Conservation (phyloP, 2,888 invertebrate species). For the Hemaris fuciformis region DNA sequence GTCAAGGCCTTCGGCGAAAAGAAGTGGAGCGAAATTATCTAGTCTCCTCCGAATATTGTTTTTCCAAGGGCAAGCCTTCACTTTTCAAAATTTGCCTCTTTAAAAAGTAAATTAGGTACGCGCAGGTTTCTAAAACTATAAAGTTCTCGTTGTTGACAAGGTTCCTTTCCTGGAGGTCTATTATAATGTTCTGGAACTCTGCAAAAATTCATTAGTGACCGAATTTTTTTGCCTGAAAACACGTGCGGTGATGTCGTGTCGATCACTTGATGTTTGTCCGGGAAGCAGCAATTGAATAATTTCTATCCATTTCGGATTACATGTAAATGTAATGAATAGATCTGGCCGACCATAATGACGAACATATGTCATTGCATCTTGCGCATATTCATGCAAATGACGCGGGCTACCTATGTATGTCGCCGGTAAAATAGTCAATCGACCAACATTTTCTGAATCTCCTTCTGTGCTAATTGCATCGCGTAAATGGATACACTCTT, state of each 20-base stretch:
- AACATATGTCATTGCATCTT: constrained; percentile 24
- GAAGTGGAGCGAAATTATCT: no score
- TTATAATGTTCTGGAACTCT: no score
- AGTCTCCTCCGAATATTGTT: no score
- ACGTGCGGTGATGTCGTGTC: constrained; percentile 24
- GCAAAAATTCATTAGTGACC: no score
- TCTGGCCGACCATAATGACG: constrained; percentile 16
- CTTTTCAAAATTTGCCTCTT: no score
- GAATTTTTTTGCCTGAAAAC: constrained; percentile 27
- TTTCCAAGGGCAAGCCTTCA: no score
- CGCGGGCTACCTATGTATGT: constrained; percentile 27
- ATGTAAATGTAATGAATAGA: constrained; percentile 16
- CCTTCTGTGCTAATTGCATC: constrained; percentile 29
- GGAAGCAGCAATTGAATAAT: constrained; percentile 9
- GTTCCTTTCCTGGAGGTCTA: no score
- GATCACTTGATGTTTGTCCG: constrained; percentile 21
- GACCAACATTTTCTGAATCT: constrained; percentile 19
- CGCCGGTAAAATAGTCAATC: constrained; percentile 21
- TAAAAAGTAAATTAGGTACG: no score
- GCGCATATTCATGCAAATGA: constrained; percentile 22
- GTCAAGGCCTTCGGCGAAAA: no score
- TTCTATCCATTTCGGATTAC: constrained; percentile 13
- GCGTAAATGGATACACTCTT: constrained; percentile 24
- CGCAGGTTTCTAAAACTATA: no score
- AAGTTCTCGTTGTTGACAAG: no score